Conservation (phyloP, 1,140 invertebrate genomes). For the Bombus sibiricus region DNA sequence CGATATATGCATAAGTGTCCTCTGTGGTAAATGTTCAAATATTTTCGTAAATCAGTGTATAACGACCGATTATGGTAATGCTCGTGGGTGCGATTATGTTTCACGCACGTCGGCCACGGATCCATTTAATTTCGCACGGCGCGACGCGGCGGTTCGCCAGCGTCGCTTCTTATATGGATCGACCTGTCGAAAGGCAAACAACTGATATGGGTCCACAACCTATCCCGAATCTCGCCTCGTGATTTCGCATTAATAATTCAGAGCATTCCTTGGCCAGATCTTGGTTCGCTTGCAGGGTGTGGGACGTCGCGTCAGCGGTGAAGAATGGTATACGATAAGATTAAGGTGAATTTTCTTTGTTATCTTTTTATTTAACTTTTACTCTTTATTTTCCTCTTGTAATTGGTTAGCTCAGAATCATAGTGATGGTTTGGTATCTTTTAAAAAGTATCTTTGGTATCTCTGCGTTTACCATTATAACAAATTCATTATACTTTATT, state of each 20-base stretch:
- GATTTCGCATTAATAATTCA: conserved; percentile 51
- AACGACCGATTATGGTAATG: conserved; percentile 47
- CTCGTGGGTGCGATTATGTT: conserved; percentile 56
- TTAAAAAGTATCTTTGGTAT: too few relatives aligned
- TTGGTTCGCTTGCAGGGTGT: not conserved
- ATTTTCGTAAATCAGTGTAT: not conserved
- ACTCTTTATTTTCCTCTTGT: not conserved
- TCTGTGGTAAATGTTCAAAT: not conserved
- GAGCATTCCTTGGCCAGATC: not conserved
- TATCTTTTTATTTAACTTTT: not conserved
- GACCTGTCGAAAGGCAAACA: conserved; percentile 38
- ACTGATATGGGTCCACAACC: not conserved
- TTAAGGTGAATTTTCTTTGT: not conserved
- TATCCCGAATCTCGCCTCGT: conserved; percentile 18
- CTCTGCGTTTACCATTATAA: too few relatives aligned
- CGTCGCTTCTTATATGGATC: conserved; percentile 51
- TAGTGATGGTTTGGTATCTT: too few relatives aligned
- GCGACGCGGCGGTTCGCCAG: not conserved
- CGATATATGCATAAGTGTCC: not conserved
- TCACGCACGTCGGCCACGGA: conserved; percentile 25
- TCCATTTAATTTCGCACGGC: conserved; percentile 28
- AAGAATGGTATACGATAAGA: not conserved
- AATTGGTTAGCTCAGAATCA: too few relatives aligned
- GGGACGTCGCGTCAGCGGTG: not conserved
- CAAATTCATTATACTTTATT: too few relatives aligned